phyloP scores from a whole-genome alignment of 2,113 vertebrate species.

The Typhlomys cinereus region DNA sequence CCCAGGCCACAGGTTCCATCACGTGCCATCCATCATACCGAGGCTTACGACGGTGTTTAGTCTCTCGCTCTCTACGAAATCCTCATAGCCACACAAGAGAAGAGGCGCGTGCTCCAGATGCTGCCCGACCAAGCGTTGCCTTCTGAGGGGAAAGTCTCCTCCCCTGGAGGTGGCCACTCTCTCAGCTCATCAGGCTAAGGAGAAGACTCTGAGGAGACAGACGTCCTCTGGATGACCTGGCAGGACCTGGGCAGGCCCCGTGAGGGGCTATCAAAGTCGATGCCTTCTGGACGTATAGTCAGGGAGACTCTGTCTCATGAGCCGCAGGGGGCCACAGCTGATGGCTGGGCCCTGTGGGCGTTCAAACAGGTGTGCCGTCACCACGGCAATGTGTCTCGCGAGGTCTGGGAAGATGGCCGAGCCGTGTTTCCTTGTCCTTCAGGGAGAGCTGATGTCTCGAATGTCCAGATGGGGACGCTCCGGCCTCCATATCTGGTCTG shows the following conservation, averaged over 20 bases:
- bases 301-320: too few relatives aligned
- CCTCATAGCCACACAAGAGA: neutral
- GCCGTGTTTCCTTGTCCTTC: too few relatives aligned
- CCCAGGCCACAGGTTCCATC: neutral
- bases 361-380: neutral
- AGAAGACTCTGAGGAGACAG: neutral
- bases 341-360: neutral
- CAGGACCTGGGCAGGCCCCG: too few relatives aligned
- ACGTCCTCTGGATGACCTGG: accelerated
- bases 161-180: too few relatives aligned
- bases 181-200: neutral
- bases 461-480: neutral
- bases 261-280: neutral
- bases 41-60: neutral
- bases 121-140: accelerated
- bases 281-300: neutral
- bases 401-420: neutral
- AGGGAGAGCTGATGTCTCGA: neutral
- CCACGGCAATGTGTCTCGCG: neutral
- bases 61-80: neutral
- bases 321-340: too few relatives aligned
- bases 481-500: neutral
- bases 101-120: neutral
- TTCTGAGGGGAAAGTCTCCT: neutral
- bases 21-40: too few relatives aligned